Base-by-base conservation (phyloP, 2,797 vertebrate genomes). In the Pelodytes ibericus region DNA sequence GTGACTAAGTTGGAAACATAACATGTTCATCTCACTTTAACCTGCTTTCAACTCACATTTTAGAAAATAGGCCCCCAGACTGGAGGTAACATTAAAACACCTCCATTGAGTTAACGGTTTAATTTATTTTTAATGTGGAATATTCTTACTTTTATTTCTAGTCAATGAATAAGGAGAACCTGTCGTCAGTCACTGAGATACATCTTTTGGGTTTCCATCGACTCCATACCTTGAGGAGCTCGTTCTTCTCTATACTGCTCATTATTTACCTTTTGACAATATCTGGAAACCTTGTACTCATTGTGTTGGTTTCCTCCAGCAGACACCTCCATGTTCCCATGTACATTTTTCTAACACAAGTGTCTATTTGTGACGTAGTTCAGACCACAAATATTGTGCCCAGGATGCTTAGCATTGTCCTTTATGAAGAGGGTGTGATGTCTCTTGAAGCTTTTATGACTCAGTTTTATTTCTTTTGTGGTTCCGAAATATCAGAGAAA, bases 251-350 rank as follows among this genome's bases (percentile, higher is more conserved):
- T 61, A n/a, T 75, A 1, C 10, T 68, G 2, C 26, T 68, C 11
- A 8, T 75, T 4, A 36, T 51, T 47, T 75, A 75, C 15, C 26
- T 39, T 6, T 2, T 47, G 29, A 68, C 56, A 8, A 30, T 75
- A 16, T 49, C 36, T 33, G 64, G 26, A n/a, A 75, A 75, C 36
- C 11, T 75, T 29, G 24, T 75, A n/a, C 47, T 75, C 22, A 68
- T 75, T 13, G 5, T 41, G 0, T 30, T 75, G 57, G 64, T 75
- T 9, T 68, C 27, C 10, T n/a, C 6, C 22, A 75, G 22, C 15
- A 67, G 24, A 7, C 33, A 11, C 22, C 73, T 75, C 1, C 73
- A 68, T 6, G 44, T 20, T 13, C 73, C 73, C 16, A 75, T 75
- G 64, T 75, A 75, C 36, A 51, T 75, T 15, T 53, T 75, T 29